Base-by-base conservation (phyloP, 1,140 invertebrate genomes). In the Thrips palmi region DNA sequence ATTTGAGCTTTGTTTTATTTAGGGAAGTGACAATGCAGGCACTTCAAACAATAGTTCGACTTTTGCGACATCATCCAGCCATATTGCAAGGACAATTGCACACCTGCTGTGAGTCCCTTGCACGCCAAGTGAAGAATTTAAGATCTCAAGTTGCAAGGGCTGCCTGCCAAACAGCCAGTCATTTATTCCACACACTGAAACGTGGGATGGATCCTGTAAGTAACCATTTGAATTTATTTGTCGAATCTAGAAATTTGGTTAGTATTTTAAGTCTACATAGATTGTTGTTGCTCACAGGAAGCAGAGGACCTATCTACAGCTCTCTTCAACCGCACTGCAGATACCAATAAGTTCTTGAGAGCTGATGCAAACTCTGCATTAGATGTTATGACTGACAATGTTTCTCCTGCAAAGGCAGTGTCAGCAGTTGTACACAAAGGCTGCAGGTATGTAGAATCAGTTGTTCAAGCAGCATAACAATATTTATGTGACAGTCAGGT, bases 311-410 rank as follows among this genome's bases (percentile, higher is more conserved):
- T 88, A 38, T 72, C 74, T 0, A 70, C 67, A 15, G 70, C 78
- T 5, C 56, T 97, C 18, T 58, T 97, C 12, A 74, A 83, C 42
- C 75, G 88, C 47, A 83, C 82, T 25, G 83, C 84, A 0, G 91
- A 96, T 52, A 92, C 85, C 1, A 93, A 92, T 55, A 76, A 77
- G 47, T 97, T 96, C 53, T 64, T 96, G 18, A 64, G 87, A 25
- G 78, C 76, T 12, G 89, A 94, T 56, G 77, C 84, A 8, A 77
- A 82, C 12, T 61, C 65, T n/a, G 80, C 87, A 15, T 51, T 97
- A 21, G 74, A 77, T 45, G 61, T 68, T 4, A 79, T 94, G 70
- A 68, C 85, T 21, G 73, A 80, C 32, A 67, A 72, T 50, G 51
- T 78, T 27, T 67, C 59, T 42, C 70, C 65, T 28, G 55, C 58